Evolutionary conservation across 2,888 invertebrate species (phyloP), one percentile per base, ranked within the genome.

Genomic region (Chloroclystis v-ata): DNA sequence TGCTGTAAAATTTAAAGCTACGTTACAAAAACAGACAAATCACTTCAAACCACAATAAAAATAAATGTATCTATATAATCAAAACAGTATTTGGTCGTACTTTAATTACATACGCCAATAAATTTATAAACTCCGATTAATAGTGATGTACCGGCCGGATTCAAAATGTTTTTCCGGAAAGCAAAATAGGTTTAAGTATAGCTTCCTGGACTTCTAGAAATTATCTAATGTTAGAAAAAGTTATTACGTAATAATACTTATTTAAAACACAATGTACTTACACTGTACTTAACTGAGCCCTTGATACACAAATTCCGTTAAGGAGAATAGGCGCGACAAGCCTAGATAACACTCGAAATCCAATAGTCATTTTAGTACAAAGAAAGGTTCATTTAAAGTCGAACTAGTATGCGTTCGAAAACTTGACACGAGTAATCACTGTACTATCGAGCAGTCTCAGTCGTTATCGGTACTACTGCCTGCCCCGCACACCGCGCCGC

Each of bases 231-330:
- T n/a, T n/a, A n/a, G n/a, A n/a, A n/a, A n/a, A n/a, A 9, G 16
- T 2, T 58, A 60, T 71, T 73, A 57, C 65, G 47, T 69, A 49
- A 49, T 37, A n/a, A n/a, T 7, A n/a, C 24, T 3, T 28, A 11
- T n/a, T 5, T 4, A 8, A 26, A 8, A 7, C 9, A 32, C 30
- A 20, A 20, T 20, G n/a, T 38, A 83, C 86, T 76, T 65, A 86
- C 86, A 84, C 52, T 1, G 77, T 73, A 64, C 73, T 77, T 47
- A 82, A 46, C 61, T 83, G 83, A 24, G 69, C 71, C 58, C 86
- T 69, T 49, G 78, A 61, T 61, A 85, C 56, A 65, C 72, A 78
- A 69, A 82, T 42, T 55, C 72, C 63, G 71, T 77, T 82, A 4
- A 78, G 71, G 26, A 78, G 45, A 28, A 75, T 56, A 38, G 86